phyloP scores from a whole-genome alignment of 2,113 vertebrate genomes.

The Spizaetus ornatus region DNA sequence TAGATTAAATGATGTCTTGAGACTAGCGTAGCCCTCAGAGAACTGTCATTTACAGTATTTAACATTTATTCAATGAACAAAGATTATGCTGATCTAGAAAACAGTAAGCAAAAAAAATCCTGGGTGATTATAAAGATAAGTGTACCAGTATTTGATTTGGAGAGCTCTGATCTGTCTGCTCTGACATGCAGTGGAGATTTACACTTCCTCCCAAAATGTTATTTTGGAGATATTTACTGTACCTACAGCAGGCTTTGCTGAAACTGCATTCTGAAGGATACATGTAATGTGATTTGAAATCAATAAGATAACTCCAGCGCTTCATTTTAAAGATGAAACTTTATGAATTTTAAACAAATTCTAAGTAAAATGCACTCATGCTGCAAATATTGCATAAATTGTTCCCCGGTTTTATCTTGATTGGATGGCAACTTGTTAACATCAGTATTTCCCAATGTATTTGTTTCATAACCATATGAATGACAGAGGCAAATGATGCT shows the following conservation, averaged over 20 bases:
- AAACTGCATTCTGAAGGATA: background rate
- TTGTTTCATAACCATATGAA: conserved; percentile 24
- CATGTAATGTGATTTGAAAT: conserved; percentile 27
- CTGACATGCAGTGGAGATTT: background rate
- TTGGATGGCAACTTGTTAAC: conserved; percentile 1
- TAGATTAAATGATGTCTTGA: conserved; percentile 16
- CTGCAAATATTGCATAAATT: background rate
- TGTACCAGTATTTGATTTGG: background rate
- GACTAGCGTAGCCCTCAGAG: conserved; percentile 4
- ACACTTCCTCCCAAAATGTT: background rate
- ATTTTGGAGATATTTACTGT: conserved; percentile 36
- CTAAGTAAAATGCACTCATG: background rate
- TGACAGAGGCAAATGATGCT: conserved; percentile 26
- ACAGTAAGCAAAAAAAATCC: conserved; percentile 2
- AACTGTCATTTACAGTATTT: conserved; percentile 23
- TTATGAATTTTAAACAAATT: conserved; percentile 25
- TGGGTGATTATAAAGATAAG: conserved; percentile 24
- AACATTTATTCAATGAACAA: conserved; percentile 12
- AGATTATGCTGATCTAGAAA: conserved; percentile 10
- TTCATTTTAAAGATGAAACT: conserved; percentile 4
- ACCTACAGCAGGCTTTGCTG: conserved; percentile 21
- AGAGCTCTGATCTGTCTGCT: conserved; percentile 2
- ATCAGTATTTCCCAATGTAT: background rate
- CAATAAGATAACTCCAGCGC: background rate
- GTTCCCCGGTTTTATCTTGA: background rate